These are phyloP conservation scores for Pterostichus niger DNA, from an alignment of 2,888 invertebrate genomes.

Conservation along the genomic window DNA sequence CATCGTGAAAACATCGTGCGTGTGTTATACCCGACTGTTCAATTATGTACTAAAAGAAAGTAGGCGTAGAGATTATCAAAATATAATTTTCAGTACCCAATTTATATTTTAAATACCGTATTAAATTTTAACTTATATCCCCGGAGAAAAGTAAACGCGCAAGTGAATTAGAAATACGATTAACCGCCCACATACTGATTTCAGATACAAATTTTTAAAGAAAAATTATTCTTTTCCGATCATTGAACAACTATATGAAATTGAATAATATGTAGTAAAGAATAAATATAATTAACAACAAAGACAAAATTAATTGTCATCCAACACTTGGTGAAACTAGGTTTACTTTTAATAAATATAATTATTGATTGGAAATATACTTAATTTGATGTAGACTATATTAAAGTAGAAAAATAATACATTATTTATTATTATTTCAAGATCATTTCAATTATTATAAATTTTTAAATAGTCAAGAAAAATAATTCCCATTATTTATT, in stretches of 20 bases:
- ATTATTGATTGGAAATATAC: too few relatives aligned
- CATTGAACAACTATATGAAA: neutral
- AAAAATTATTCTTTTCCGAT: neutral
- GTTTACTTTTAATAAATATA: too few relatives aligned
- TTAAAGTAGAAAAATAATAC: too few relatives aligned
- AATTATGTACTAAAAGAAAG: conserved; percentile 45
- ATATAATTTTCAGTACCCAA: conserved; percentile 13
- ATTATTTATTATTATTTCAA: too few relatives aligned
- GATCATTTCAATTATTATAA: too few relatives aligned
- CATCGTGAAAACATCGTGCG: conserved; percentile 37
- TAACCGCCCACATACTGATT: neutral
- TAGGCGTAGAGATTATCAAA: conserved; percentile 36
- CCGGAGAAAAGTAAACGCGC: neutral
- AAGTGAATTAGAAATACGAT: neutral
- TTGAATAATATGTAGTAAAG: neutral
- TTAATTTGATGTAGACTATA: too few relatives aligned
- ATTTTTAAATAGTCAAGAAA: too few relatives aligned
- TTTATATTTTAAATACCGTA: conserved; percentile 18
- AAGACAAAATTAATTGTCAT: too few relatives aligned
- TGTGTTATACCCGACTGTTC: conserved; percentile 30
- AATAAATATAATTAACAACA: too few relatives aligned
- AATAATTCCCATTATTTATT: too few relatives aligned
- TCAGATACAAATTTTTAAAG: neutral
- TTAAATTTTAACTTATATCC: neutral
- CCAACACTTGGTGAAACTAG: too few relatives aligned